These are phyloP conservation scores for Falco peregrinus DNA, from an alignment of 2,797 vertebrate species.

Conservation along the genomic window DNA sequence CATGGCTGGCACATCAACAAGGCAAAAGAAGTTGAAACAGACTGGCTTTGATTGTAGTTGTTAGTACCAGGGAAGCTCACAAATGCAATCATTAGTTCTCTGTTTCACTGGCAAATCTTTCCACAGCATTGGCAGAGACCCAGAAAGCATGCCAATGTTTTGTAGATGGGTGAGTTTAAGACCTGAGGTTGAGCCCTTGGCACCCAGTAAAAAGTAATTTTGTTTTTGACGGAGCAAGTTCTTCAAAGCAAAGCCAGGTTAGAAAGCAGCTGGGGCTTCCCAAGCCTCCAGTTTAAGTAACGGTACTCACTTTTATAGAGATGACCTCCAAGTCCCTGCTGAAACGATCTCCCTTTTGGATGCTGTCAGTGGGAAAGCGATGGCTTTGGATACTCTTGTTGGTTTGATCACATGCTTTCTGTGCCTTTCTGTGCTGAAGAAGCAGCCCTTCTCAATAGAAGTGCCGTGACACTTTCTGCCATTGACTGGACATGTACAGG, in stretches of 20 bases:
- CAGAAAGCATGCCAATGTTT: background rate
- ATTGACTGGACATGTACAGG: background rate
- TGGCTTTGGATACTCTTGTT: background rate
- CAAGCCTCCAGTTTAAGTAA: background rate
- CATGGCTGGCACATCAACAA: background rate
- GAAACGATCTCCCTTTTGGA: background rate
- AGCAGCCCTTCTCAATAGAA: background rate
- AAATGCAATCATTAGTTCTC: slow-evolving; percentile 37
- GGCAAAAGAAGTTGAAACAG: slow-evolving; percentile 41
- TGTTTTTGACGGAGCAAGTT: background rate
- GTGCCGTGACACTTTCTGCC: background rate
- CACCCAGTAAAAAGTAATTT: background rate
- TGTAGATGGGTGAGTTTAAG: slow-evolving; percentile 1
- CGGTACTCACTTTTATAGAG: background rate
- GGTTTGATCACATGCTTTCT: background rate
- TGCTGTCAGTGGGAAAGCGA: rapidly evolving
- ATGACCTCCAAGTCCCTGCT: background rate
- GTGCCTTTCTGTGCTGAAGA: background rate
- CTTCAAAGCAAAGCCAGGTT: background rate
- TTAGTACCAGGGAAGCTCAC: slow-evolving; percentile 9
- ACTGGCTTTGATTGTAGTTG: slow-evolving; percentile 22
- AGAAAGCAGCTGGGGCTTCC: background rate
- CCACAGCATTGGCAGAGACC: background rate
- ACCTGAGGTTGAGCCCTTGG: background rate
- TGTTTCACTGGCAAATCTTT: slow-evolving; percentile 39